Evolutionary conservation across 2,888 invertebrate species (phyloP).

Genomic region (Cheilosia pagana): DNA sequence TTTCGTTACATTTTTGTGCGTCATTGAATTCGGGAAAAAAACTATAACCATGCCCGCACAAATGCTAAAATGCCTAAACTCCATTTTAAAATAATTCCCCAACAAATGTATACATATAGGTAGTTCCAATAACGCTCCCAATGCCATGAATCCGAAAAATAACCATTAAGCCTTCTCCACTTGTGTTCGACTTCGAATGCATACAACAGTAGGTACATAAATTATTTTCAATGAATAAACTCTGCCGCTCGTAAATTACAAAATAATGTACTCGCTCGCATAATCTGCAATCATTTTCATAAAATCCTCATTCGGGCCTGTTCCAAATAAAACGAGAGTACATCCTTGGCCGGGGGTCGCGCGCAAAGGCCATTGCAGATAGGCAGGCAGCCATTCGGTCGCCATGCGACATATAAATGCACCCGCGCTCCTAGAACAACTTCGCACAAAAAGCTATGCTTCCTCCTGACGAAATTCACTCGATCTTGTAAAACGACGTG

Average conservation of each 20-base stretch:
- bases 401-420: constrained; percentile 63
- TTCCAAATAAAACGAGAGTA: background rate
- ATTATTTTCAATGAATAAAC: constrained; percentile 64
- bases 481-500: constrained; percentile 58
- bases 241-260: constrained; percentile 66
- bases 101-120: too few relatives aligned
- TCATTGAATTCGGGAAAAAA: too few relatives aligned
- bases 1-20: too few relatives aligned
- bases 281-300: constrained; percentile 74
- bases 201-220: constrained; percentile 38
- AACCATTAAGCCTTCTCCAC: background rate
- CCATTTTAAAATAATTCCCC: too few relatives aligned
- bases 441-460: background rate
- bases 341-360: background rate
- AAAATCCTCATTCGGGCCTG: constrained; percentile 68
- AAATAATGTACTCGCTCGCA: constrained; percentile 70
- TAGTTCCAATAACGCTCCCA: too few relatives aligned
- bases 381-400: constrained; percentile 70
- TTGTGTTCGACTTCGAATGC: constrained; percentile 18
- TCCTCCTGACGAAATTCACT: constrained; percentile 9
- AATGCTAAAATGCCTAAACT: too few relatives aligned
- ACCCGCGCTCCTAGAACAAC: constrained; percentile 58
- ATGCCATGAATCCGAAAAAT: background rate
- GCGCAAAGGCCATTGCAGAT: constrained; percentile 65
- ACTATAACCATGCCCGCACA: too few relatives aligned